Percentiles rank a stretch among this genome's conserved stretches.
Conservation (phyloP, 2,888 invertebrate genomes). For the Leucophenga montana region DNA sequence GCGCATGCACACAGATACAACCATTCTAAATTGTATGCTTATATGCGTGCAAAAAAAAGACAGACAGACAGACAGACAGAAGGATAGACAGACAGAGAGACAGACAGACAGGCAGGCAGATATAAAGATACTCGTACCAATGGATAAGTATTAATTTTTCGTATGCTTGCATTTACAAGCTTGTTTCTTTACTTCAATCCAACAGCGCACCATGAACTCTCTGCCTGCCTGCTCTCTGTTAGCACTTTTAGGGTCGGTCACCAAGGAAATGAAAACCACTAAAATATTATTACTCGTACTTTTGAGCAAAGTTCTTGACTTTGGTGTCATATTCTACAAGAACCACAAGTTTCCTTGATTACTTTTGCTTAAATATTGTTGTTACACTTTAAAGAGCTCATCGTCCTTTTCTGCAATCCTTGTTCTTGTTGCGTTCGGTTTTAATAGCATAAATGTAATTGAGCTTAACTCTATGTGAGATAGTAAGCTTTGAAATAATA, state of each 20-base stretch:
- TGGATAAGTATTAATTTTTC: conserved; percentile 14
- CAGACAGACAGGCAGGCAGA: too few relatives aligned
- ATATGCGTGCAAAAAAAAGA: conserved; percentile 16
- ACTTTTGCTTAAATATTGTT: conserved; percentile 33
- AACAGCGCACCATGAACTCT: too few relatives aligned
- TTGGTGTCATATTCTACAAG: conserved; percentile 34
- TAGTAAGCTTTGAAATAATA: too few relatives aligned
- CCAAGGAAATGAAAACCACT: conserved; percentile 42
- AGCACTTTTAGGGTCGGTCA: conserved; percentile 27
- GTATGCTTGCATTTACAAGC: not conserved
- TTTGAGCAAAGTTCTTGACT: conserved; percentile 32
- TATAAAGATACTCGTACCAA: too few relatives aligned
- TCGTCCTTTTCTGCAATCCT: not conserved
- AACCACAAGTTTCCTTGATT: conserved; percentile 40
- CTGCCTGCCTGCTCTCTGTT: not conserved
- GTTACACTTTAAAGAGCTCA: conserved; percentile 16
- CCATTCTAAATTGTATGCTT: not conserved
- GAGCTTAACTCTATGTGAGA: conserved; percentile 27
- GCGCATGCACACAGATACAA: not conserved
- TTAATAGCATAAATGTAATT: conserved; percentile 42
- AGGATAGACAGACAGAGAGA: too few relatives aligned
- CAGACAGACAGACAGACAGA: too few relatives aligned
- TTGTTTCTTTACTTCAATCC: not conserved
- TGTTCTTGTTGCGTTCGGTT: conserved; percentile 16
- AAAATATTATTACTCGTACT: conserved; percentile 38